Evolutionary conservation across 2,888 invertebrate species (phyloP), one percentile per base, ranked within the genome.

Genomic region (Ptilodon capucinus): DNA sequence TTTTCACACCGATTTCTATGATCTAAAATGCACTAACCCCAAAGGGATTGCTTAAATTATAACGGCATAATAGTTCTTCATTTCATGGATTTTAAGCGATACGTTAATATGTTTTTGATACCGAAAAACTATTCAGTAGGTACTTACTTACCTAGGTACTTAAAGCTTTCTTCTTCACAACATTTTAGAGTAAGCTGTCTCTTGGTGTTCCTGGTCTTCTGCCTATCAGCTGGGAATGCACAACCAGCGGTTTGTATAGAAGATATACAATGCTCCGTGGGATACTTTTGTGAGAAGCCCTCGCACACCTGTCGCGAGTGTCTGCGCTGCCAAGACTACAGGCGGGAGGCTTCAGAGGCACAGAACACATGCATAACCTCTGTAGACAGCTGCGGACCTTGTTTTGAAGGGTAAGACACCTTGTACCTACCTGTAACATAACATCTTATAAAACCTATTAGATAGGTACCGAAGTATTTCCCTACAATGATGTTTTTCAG

Each of bases 291-390:
- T 57, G 76, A 76, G 7, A 47, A 25, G 5, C 62, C 63, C 8
- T 36, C 44, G 1, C 51, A 55, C 40, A 47, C 55, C 11, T 86
- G 87, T 54, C 68, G 57, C 17, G 56, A 72, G 35, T 88, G 87
- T 49, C 64, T 85, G 18, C 52, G 61, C 16, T 88, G 87, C 54
- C 61, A 75, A 28, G 68, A 76, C 35, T 65, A 79, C 18, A 76
- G 79, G 32, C 71, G 86, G 6, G 70, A 76, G 32, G 8, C 6
- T 14, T 14, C 7, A 9, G 8, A 2, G 13, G 13, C 6, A 19
- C 4, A 14, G 13, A 44, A 43, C 11, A 28, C 13, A 9, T 62
- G 62, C 35, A 48, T 57, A 4, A 50, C 44, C 18, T 48, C 50
- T 14, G 30, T 50, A 4, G 14, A 36, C 7, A 42, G n/a, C 9